Evolutionary conservation across 2,113 vertebrate species (phyloP), one percentile per base, ranked within the genome.

Genomic region (Macroglossus sobrinus): DNA sequence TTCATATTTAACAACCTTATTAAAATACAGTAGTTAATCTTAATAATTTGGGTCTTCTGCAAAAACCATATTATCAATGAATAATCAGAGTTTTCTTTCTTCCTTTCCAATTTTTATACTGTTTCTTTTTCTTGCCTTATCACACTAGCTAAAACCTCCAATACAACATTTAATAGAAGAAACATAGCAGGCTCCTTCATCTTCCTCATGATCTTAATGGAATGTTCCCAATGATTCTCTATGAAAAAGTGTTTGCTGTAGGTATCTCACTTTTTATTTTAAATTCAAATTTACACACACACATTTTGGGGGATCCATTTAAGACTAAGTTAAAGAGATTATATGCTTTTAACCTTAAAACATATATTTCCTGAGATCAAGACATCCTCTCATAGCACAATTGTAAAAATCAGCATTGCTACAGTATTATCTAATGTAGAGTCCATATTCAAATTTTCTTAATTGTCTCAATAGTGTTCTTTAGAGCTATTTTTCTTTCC

Each of bases 1-100:
- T 95, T 86, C 92, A 45, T 78, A 68, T 69, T 92, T 91, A 89
- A 86, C 22, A 66, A 81, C 21, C 10, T 68, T 26, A 79, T 89
- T 91, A 93, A 74, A 84, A 63, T 80, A 78, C 24, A 47, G 55
- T 69, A 30, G n/a, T 76, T 84, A 85, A 50, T 50, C 15, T 15
- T 50, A 50, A 50, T 50, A 50, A 50, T 50, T 50, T 50, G 50
- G 15, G 50, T 50, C 50, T 4, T 18, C 50, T 50, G 50, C 50
- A 50, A 50, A 50, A 95, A 86, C 43, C 24, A 22, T 4, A 66
- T 66, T 53, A 72, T 33, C 47, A 63, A 57, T 84, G 12, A 97
- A 91, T 71, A 86, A 75, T 57, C 30, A 82, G n/a, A 45, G n/a
- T 75, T 72, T 43, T 84, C 6, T 53, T 22, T 45, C 71, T 79